Percentiles rank a stretch among this genome's conserved stretches.
These are phyloP conservation scores for Tragopan temminckii DNA, from an alignment of 2,797 vertebrate genomes.

Conservation along the genomic window DNA sequence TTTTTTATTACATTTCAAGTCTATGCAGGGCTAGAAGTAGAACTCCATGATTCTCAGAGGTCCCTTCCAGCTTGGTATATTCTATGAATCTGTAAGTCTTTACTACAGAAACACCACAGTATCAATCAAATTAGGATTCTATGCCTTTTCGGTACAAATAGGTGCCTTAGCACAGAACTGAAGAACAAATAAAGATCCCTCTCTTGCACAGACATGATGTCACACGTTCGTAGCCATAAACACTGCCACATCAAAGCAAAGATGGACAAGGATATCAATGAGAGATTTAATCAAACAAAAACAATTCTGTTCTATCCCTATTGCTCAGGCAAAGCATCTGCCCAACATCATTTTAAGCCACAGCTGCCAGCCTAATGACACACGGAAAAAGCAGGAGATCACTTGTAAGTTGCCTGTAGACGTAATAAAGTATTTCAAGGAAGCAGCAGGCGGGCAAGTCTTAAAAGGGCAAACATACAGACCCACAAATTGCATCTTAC, in stretches of 20 bases:
- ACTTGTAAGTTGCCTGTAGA: background rate
- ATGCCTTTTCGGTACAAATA: background rate
- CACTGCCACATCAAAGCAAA: background rate
- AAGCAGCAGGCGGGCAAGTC: background rate
- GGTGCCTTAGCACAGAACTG: background rate
- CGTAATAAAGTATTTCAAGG: background rate
- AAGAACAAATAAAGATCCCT: background rate
- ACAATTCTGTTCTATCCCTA: background rate
- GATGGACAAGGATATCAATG: background rate
- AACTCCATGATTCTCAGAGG: too few relatives aligned
- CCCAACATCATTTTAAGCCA: constrained; percentile 17
- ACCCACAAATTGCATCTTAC: constrained; percentile 50
- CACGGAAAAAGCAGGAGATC: constrained; percentile 7
- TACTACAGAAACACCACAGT: rapidly evolving
- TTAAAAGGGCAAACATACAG: constrained; percentile 7
- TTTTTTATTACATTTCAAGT: too few relatives aligned
- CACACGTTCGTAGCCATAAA: rapidly evolving
- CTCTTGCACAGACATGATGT: background rate
- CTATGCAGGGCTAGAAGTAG: too few relatives aligned
- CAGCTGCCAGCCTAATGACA: constrained; percentile 22
- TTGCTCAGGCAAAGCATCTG: background rate
- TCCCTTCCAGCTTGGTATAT: too few relatives aligned
- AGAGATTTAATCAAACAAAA: background rate
- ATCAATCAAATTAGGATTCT: background rate
- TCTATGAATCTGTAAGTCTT: background rate